Evolutionary conservation across 2,888 invertebrate species (phyloP), one percentile per base, ranked within the genome.

Genomic region (Leucania comma): DNA sequence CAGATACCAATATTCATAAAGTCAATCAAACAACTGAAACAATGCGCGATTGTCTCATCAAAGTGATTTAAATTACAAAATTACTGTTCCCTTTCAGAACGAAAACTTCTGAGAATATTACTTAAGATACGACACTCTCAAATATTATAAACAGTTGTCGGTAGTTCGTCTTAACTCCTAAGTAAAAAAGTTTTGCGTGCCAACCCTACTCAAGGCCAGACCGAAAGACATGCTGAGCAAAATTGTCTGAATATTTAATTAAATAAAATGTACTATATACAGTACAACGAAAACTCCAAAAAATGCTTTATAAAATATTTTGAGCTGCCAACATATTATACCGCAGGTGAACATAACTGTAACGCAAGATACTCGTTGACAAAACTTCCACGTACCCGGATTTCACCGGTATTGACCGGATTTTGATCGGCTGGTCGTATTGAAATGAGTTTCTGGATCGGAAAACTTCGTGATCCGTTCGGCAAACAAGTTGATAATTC

Each of bases 231-330:
- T 57, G 63, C 58, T 60, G 59, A 74, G 74, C 82, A 71, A 87
- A 86, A 90, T 87, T 87, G 83, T 80, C 76, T 84, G 86, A 87
- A 90, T 89, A 87, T 87, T 88, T 87, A 85, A 88, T 87, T 82
- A 84, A 82, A 83, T 83, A 86, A 87, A 87, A 85, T 86, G 81
- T 77, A 82, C 81, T 80, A 82, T 82, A 82, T 62, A 77, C 20
- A 57, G 20, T 73, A 75, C 70, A 75, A 80, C 80, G 70, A 82
- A 86, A 83, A 86, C 87, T 83, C 84, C 81, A 59, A 80, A 88
- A 84, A 87, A 90, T 85, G 85, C 87, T 89, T 88, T 88, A 85
- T 82, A 74, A 79, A 81, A 83, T 83, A 81, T 84, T 88, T 80
- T 59, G 72, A 54, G 68, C 61, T 48, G 38, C 62, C 66, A 58